A percentile compares a stretch with the other conserved stretches of the same genome.
Evolutionary conservation across 2,797 vertebrate species (phyloP).

Genomic region (Pteronotus mesoamericanus): DNA sequence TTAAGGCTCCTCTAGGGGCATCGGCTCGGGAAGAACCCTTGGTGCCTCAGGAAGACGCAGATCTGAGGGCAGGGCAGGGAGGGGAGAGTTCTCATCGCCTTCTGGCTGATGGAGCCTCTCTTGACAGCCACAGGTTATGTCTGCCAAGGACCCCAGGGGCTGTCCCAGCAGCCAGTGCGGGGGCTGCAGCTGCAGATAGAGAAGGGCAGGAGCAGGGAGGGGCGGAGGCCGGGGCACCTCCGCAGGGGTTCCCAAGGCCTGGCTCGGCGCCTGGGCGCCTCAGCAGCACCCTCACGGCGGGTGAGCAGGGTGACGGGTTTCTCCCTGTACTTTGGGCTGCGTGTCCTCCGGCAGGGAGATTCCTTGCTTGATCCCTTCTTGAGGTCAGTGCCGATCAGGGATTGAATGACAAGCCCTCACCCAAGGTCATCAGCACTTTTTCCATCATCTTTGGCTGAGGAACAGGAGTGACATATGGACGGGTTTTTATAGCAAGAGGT

Average conservation of each 20-base stretch:
- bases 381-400: not conserved
- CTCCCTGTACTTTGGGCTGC: not conserved
- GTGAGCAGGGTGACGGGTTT: not conserved
- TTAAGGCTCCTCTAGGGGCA: too few species aligned
- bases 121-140: not conserved
- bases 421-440: not conserved
- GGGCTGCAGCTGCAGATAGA: not conserved
- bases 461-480: not conserved
- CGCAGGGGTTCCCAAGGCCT: not conserved
- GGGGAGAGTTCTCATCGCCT: not conserved
- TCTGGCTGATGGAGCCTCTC: not conserved
- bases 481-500: not conserved
- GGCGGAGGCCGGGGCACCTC: not conserved
- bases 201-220: not conserved
- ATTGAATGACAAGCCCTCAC: not conserved
- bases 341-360: not conserved
- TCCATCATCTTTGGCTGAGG: not conserved
- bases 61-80: not conserved
- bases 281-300: not conserved
- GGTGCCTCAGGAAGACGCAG: not conserved
- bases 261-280: not conserved
- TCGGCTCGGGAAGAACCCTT: fast-evolving
- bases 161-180: not conserved
- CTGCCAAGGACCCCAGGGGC: not conserved
- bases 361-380: not conserved